Evolutionary conservation across 2,797 vertebrate genomes (phyloP).

Genomic region (Bradypodion ventrale): DNA sequence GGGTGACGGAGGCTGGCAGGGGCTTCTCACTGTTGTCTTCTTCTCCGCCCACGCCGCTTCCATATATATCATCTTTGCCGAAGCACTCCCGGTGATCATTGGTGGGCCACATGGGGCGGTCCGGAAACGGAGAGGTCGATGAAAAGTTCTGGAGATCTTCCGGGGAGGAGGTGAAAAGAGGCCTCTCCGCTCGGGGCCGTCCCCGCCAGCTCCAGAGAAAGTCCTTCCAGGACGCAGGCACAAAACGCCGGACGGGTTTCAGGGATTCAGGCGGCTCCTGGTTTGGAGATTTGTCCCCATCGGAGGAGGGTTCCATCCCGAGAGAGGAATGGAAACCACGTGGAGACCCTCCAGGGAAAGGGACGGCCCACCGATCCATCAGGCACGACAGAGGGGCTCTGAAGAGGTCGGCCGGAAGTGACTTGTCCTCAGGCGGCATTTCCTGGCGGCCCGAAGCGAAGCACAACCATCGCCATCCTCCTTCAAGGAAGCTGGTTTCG

Average conservation of each 20-base stretch:
- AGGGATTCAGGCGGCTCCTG: conserved; percentile 4
- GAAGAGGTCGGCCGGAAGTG: too few species aligned
- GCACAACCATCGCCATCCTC: neutral
- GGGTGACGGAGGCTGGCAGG: neutral
- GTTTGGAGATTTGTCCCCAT: conserved; percentile 3
- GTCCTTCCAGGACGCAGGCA: conserved; percentile 71
- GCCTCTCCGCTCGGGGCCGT: conserved; percentile 4
- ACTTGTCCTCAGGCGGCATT: too few species aligned
- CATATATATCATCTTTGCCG: neutral
- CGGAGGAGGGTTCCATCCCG: conserved; percentile 37
- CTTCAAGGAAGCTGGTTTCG: too few species aligned
- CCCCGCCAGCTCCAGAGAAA: conserved; percentile 57
- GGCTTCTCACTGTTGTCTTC: neutral
- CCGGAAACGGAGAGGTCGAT: conserved; percentile 73
- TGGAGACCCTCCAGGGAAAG: too few species aligned
- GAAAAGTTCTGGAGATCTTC: conserved; percentile 75
- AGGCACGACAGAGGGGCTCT: too few species aligned
- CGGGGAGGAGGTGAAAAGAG: conserved; percentile 64
- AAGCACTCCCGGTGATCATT: neutral
- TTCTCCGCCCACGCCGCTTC: too few species aligned
- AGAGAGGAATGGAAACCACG: conserved; percentile 41
- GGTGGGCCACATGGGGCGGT: conserved; percentile 35
- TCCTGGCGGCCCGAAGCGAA: neutral
- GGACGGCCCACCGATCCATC: too few species aligned
- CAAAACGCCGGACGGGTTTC: conserved; percentile 64